phyloP scores from a whole-genome alignment of 2,113 vertebrate species.

The Chionomys nivalis region DNA sequence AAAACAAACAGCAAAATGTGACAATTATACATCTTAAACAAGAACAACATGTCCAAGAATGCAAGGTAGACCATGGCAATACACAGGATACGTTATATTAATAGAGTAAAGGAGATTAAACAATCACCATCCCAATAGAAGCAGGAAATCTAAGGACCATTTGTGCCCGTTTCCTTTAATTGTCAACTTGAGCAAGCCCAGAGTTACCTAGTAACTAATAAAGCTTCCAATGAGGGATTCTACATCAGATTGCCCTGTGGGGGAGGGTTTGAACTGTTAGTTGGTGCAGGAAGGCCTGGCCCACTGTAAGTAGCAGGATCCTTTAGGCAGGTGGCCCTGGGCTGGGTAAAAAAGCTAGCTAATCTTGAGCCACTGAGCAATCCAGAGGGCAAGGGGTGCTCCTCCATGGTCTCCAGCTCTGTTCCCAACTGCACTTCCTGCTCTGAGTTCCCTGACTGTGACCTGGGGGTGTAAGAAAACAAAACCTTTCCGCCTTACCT shows the following conservation, averaged over 20 bases:
- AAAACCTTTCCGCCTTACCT: neutral
- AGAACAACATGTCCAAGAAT: neutral
- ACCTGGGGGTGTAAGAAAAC: neutral
- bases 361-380: neutral
- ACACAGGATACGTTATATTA: neutral
- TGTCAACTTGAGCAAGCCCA: neutral
- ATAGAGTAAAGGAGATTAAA: conserved; percentile 20
- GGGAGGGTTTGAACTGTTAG: neutral
- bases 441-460: neutral
- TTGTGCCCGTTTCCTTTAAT: neutral
- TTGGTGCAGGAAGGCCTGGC: neutral
- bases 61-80: neutral
- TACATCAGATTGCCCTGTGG: neutral
- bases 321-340: neutral
- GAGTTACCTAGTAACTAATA: neutral
- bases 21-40: neutral
- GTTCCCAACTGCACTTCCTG: neutral
- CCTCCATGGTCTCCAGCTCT: neutral
- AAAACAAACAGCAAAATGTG: conserved; percentile 10
- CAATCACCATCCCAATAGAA: neutral
- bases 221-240: neutral
- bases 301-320: neutral
- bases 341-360: neutral
- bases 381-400: neutral
- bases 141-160: neutral